phyloP scores from a whole-genome alignment of 2,113 vertebrate species.

The Columba livia region DNA sequence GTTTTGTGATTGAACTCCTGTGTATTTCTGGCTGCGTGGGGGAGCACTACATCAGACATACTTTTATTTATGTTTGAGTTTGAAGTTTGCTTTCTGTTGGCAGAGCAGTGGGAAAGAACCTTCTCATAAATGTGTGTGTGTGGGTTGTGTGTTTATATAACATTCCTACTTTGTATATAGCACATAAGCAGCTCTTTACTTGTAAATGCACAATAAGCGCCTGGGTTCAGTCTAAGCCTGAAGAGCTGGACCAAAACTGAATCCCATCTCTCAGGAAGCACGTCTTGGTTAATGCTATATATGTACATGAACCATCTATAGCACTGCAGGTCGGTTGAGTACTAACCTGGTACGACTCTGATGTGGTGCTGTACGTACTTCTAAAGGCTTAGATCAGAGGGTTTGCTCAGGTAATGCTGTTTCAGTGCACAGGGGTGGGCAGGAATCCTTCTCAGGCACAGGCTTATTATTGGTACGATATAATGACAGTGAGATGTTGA shows the following conservation, averaged over 20 bases:
- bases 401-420: fast-evolving
- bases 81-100: background rate
- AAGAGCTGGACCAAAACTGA: background rate
- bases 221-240: fast-evolving
- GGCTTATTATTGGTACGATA: background rate
- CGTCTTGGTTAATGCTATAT: background rate
- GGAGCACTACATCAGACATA: fast-evolving
- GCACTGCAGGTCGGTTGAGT: background rate
- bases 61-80: background rate
- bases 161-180: background rate
- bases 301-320: fast-evolving
- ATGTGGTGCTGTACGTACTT: background rate
- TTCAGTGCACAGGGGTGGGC: background rate
- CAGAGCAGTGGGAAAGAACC: background rate
- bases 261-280: background rate
- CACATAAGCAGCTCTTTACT: fast-evolving
- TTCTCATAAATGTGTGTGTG: background rate
- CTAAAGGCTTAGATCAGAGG: background rate
- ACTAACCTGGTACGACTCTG: background rate
- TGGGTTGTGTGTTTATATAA: background rate
- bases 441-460: background rate
- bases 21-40: background rate
- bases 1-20: background rate
- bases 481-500: background rate
- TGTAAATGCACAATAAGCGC: too few species aligned